Evolutionary conservation across 2,113 vertebrate species (phyloP).

Genomic region (Formicarius rufipectus): DNA sequence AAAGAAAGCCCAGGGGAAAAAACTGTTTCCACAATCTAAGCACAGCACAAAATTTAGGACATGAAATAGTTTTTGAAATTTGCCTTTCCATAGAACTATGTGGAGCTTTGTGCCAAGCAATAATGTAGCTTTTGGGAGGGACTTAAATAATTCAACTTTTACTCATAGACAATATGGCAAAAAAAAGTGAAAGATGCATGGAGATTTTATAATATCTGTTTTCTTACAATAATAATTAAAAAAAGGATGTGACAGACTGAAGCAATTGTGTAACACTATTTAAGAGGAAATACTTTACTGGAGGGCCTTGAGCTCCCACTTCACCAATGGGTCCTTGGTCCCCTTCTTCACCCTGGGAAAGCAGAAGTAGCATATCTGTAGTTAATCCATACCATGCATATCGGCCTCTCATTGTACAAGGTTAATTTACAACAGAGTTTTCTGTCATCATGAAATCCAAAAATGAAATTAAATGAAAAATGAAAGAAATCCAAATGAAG

Average conservation of each 20-base stretch:
- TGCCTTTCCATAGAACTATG: neutral
- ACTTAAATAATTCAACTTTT: neutral
- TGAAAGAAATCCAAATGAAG: neutral
- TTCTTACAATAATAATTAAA: neutral
- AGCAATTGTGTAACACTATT: neutral
- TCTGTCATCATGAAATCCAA: neutral
- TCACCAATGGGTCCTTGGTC: slow-evolving; percentile 89
- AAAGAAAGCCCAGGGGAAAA: neutral
- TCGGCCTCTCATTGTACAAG: neutral
- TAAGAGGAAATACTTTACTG: slow-evolving; percentile 78
- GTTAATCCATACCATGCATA: neutral
- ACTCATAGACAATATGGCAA: neutral
- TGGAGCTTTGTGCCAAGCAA: neutral
- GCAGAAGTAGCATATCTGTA: neutral
- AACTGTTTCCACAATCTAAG: neutral
- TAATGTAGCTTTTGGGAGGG: neutral
- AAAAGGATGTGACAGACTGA: neutral
- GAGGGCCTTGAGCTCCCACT: slow-evolving; percentile 88
- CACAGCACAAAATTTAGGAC: neutral
- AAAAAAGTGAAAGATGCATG: neutral
- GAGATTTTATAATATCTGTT: neutral
- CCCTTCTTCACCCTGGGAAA: slow-evolving; percentile 90
- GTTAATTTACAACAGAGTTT: neutral
- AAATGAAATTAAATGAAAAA: too few relatives aligned
- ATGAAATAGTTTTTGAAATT: neutral